phyloP scores from a whole-genome alignment of 2,113 vertebrate species.

The Lycaon pictus region DNA sequence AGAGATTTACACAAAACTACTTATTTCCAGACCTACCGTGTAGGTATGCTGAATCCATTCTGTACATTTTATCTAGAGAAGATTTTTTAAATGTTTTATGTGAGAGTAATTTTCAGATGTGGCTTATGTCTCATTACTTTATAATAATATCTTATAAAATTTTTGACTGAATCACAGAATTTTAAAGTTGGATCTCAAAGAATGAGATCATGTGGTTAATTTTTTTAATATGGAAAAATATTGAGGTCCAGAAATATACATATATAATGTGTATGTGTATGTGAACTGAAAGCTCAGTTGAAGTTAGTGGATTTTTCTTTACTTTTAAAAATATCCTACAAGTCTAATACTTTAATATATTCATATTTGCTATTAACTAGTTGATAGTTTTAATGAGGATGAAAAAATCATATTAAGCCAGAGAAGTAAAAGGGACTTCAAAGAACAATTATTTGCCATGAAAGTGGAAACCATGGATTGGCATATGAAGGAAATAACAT shows the following conservation, averaged over 20 bases:
- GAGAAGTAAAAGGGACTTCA: neutral
- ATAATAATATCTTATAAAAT: neutral
- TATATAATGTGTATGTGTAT: neutral
- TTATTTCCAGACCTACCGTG: neutral
- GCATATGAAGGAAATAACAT: constrained; percentile 44
- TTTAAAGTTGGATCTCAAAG: neutral
- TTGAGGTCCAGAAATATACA: neutral
- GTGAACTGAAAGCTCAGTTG: neutral
- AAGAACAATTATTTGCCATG: constrained; percentile 19
- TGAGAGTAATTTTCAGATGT: neutral
- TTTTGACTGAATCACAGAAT: neutral
- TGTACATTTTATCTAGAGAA: neutral
- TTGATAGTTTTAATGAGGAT: neutral
- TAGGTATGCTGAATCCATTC: neutral
- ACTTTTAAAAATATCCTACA: constrained; percentile 11
- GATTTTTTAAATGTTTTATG: neutral
- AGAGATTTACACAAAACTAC: neutral
- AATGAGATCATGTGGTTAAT: neutral
- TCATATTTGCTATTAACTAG: constrained; percentile 10
- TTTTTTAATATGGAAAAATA: neutral
- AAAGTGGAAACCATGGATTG: constrained; percentile 41
- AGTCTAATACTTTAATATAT: neutral
- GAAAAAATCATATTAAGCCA: constrained; percentile 32
- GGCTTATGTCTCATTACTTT: neutral
- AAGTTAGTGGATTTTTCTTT: neutral